phyloP scores from a whole-genome alignment of 2,797 vertebrate species.

The Macropodus opercularis region DNA sequence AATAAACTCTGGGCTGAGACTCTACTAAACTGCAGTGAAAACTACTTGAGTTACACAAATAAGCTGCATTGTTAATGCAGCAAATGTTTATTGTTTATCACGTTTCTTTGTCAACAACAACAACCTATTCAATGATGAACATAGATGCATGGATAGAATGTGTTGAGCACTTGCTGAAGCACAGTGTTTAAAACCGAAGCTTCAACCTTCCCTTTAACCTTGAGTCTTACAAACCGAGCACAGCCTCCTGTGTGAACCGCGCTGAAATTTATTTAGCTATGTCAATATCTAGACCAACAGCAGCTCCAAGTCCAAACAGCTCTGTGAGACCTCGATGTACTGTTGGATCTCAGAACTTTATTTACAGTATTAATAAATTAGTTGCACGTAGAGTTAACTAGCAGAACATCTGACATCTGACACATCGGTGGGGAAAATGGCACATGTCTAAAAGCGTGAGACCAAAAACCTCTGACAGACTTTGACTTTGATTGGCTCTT shows the following conservation, averaged over 20 bases:
- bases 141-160: no score
- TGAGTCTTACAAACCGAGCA: slow-evolving; percentile 16
- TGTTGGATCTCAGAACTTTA: slow-evolving; percentile 30
- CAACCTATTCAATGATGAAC: no score
- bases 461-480: slow-evolving; percentile 9
- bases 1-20: neutral
- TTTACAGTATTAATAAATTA: no score
- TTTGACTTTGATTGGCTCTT: neutral
- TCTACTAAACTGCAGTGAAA: neutral
- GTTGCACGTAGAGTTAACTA: no score
- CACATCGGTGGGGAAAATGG: slow-evolving; percentile 16
- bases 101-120: no score
- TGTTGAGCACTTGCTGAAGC: slow-evolving; percentile 8
- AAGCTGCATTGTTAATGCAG: no score
- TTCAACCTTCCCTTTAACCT: slow-evolving; percentile 25
- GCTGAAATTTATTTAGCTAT: slow-evolving; percentile 33
- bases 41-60: neutral
- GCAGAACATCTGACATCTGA: no score
- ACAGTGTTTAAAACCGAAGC: slow-evolving; percentile 8
- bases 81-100: neutral
- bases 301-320: slow-evolving; percentile 17
- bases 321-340: slow-evolving; percentile 41
- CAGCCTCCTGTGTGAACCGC: slow-evolving; percentile 10
- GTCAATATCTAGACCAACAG: slow-evolving; percentile 35
- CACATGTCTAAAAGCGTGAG: slow-evolving; percentile 12